Evolutionary conservation across 2,113 vertebrate genomes (phyloP), one percentile per base, ranked within the genome.

Genomic region (Cavia aperea): DNA sequence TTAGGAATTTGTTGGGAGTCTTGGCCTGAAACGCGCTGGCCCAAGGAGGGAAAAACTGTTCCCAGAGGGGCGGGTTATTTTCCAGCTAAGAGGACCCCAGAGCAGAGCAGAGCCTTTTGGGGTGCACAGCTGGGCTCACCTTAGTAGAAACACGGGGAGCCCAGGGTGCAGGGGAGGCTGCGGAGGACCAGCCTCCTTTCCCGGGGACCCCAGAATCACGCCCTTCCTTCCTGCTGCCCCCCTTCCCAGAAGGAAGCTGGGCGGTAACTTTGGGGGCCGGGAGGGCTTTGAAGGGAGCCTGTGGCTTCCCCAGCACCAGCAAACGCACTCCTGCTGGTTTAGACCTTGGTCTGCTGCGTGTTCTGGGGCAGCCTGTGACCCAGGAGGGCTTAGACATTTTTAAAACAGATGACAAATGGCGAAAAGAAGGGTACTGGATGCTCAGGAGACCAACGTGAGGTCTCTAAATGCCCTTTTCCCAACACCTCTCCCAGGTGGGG

Each of bases 401-500:
- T 86, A 2, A 56, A 91, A 88, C 39, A 43, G 26, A 6, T 12
- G 66, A 39, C 49, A 54, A n/a, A 54, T 87, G 13, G 49, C 43
- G 31, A 36, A 70, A 81, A 92, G 86, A 70, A 81, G 5, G 51
- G 2, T 46, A 26, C 54, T 73, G 65, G 33, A 21, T 7, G 46
- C 8, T 4, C n/a, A 46, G 36, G 84, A 78, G 82, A 72, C 24
- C 33, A 6, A 33, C n/a, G 12, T 33, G 79, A 60, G 4, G 46
- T 79, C 51, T 26, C 29, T 51, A 33, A 58, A 36, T 60, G 33
- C 58, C 43, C 56, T 70, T 89, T 75, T n/a, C 11, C 3, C 31
- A 26, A 43, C 7, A 46, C 0, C 6, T 7, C 62, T 33, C 12
- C 24, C 49, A 46, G 39, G 11, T 3, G 13, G 2, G 3, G 31